phyloP scores from a whole-genome alignment of 2,113 vertebrate genomes.

The Puma concolor region DNA sequence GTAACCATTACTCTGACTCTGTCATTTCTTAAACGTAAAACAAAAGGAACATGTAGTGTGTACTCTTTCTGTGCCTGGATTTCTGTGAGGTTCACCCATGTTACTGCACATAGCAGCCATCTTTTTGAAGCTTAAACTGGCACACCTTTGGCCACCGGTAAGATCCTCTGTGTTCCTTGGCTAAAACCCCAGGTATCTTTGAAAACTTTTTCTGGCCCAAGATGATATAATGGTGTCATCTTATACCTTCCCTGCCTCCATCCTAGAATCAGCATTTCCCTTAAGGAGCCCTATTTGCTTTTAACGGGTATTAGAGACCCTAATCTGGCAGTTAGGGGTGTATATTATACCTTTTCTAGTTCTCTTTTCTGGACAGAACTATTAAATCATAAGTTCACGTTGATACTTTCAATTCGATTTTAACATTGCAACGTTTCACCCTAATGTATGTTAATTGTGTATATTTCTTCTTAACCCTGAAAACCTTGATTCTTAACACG shows the following conservation, averaged over 20 bases:
- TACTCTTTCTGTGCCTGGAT: not conserved
- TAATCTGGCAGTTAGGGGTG: not conserved
- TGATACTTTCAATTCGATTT: slow-evolving; percentile 37
- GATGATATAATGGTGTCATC: not conserved
- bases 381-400: not conserved
- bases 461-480: slow-evolving; percentile 10
- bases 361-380: not conserved
- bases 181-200: not conserved
- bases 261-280: not conserved
- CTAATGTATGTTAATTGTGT: not conserved
- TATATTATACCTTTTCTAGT: not conserved
- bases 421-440: slow-evolving; percentile 6
- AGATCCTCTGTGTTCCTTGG: not conserved
- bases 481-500: slow-evolving; percentile 35
- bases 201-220: slow-evolving; percentile 33
- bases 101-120: not conserved
- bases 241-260: not conserved
- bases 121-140: not conserved
- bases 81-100: not conserved
- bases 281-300: not conserved
- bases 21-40: slow-evolving; percentile 9
- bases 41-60: not conserved
- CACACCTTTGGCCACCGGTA: not conserved
- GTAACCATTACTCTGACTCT: slow-evolving; percentile 1
- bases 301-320: not conserved